Evolutionary conservation across 2,113 vertebrate species (phyloP), one percentile per base, ranked within the genome.

Genomic region (Passerina amoena): DNA sequence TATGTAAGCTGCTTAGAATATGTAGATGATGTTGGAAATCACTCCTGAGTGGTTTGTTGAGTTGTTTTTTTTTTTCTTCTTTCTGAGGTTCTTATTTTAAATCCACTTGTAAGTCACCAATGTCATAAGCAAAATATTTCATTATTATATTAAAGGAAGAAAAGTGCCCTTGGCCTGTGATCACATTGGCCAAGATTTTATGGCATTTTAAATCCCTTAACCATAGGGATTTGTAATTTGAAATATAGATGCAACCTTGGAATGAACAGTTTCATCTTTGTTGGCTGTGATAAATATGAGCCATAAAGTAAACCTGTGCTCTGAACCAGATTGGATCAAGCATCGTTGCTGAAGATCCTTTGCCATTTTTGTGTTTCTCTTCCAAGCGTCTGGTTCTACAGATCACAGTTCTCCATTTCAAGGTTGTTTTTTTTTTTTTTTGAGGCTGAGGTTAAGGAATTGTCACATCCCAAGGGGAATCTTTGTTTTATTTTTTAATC

Each of bases 331-430:
- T 68, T 92, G 93, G 78, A 90, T 86, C 82, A 65, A 71, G 51
- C 38, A 38, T 82, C 0, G 0, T 59, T 70, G 30, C 86, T 69
- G 61, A 71, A 88, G n/a, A n/a, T 94, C 37, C 57, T 90, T 72
- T 90, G 44, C 90, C 54, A n/a, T 86, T 94, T 95, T 90, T 73
- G 0, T 84, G 81, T 86, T 92, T 92, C 63, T 85, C 13, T 86
- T 83, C 51, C 48, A 71, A 91, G 69, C 76, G 44, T 80, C 75
- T 83, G 78, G 86, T 92, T 88, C 65, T 88, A 30, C 88, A 78
- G 71, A 93, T 94, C 90, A 35, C 85, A 94, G 77, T 91, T 92
- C 81, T 88, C 47, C 84, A 45, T 95, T 97, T 97, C 96, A 97
- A 94, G 96, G 92, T 86, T 96, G 95, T 73, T 27, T 88, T 96